Base-by-base conservation (phyloP, 64 coral and sea anemone genomes). In the Montipora efflorescens region DNA sequence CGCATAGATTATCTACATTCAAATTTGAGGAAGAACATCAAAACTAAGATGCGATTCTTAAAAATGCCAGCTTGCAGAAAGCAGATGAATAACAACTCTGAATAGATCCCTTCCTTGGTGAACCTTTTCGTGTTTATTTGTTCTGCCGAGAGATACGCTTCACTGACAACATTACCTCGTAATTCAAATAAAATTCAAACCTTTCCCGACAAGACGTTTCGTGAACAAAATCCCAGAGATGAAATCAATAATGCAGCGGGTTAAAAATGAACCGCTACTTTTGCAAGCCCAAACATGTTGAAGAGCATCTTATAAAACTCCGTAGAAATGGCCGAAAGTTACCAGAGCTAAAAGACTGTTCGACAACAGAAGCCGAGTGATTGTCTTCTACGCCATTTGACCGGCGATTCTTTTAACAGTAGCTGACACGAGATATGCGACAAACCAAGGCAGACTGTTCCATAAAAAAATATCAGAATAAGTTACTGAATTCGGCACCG, bases 151-250 rank as follows among this genome's bases (percentile, higher is more conserved):
- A 36, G 36, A 36, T 36, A 36, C 36, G 36, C 1, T 48, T 8
- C 49, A 20, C 43, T 86, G 16, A 70, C 47, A 64, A 86, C 43
- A 70, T 86, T 86, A 50, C 18, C 18, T 14, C 22, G 47, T 22
- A 72, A 86, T 86, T 71, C 43, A 86, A 71, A 86, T 49, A 86
- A 85, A 83, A 14, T 83, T 43, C 14, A 64, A 67, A 70, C 16
- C 64, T 50, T 86, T 86, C 16, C 44, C 36, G 48, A 71, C 71
- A 45, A 59, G 47, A 71, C 47, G 23, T 59, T 48, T 64, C 82
- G 68, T 50, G 36, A 23, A 57, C 53, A 11, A 71, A 86, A 23
- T 70, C 16, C 18, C 82, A 72, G 9, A 44, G 9, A 44, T 49
- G 61, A 44, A 72, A 86, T 51, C 20, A 72, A 53, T 72, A 50